phyloP scores from a whole-genome alignment of 2,113 vertebrate genomes.

The Sylvilagus bachmani region DNA sequence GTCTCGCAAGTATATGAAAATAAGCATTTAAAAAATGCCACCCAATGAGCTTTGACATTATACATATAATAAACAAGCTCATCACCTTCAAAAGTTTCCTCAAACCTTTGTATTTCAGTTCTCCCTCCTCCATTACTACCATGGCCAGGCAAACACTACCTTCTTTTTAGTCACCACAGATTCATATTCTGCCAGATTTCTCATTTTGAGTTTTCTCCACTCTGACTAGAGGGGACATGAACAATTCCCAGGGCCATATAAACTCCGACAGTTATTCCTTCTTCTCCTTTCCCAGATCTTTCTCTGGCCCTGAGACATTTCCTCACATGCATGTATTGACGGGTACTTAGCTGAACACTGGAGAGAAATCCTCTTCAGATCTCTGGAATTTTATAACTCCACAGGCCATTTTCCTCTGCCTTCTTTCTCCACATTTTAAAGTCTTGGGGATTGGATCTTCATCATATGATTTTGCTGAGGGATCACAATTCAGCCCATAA shows the following conservation, averaged over 20 bases:
- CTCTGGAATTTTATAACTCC: background rate
- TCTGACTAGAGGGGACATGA: background rate
- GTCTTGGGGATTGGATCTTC: background rate
- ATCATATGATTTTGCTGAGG: background rate
- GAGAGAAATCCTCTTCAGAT: background rate
- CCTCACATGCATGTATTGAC: background rate
- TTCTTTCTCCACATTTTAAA: background rate
- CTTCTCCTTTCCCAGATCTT: background rate
- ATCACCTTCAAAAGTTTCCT: background rate
- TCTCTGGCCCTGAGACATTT: background rate
- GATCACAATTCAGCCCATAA: background rate
- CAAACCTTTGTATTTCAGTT: background rate
- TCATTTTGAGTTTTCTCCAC: background rate
- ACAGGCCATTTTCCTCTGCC: background rate
- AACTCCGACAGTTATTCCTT: background rate
- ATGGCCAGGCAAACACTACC: background rate
- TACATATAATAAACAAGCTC: background rate
- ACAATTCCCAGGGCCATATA: background rate
- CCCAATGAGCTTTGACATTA: background rate
- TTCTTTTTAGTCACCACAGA: background rate
- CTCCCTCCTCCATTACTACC: background rate
- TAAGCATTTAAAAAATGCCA: no score
- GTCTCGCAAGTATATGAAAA: no score
- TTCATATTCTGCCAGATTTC: background rate
- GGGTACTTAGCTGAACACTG: background rate